These are phyloP conservation scores for Xestoiulus laeticollis DNA, from an alignment of 2,888 invertebrate species.

Conservation along the genomic window DNA sequence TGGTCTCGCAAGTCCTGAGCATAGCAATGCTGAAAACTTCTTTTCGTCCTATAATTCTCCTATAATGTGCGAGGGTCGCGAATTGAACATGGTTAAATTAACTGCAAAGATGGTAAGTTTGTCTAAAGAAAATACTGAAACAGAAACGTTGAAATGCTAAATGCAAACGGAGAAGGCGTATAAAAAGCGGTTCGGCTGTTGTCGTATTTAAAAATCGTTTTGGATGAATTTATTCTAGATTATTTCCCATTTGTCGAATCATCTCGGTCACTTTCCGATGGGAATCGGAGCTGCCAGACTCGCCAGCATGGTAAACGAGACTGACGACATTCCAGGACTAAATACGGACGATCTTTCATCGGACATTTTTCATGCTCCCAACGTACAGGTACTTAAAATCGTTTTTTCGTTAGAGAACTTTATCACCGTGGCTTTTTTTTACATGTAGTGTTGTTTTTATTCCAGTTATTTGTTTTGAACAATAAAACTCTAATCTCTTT, in stretches of 20 bases:
- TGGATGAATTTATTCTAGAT: constrained; percentile 66
- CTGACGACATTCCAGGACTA: constrained; percentile 84
- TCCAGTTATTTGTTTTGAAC: constrained; percentile 85
- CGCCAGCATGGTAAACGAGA: constrained; percentile 89
- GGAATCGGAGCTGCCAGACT: constrained; percentile 87
- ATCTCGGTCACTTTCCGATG: constrained; percentile 94
- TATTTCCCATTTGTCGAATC: constrained; percentile 87
- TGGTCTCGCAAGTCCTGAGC: constrained; percentile 55
- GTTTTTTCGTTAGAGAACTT: not conserved
- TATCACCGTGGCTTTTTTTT: not conserved
- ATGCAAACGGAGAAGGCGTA: too few relatives aligned
- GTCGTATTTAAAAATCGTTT: not conserved
- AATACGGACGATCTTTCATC: constrained; percentile 78
- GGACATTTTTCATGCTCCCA: constrained; percentile 83
- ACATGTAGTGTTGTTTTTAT: constrained; percentile 58
- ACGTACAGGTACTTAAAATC: constrained; percentile 71
- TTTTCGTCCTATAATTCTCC: constrained; percentile 49
- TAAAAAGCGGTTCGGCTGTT: not conserved
- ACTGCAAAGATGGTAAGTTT: constrained; percentile 55
- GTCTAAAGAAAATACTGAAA: too few relatives aligned
- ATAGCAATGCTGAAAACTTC: constrained; percentile 41
- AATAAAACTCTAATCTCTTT: constrained; percentile 82
- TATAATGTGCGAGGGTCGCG: constrained; percentile 46
- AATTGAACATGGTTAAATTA: constrained; percentile 52
- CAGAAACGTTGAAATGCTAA: too few relatives aligned